Evolutionary conservation across 2,113 vertebrate species (phyloP).

Genomic region (Callipepla californica): DNA sequence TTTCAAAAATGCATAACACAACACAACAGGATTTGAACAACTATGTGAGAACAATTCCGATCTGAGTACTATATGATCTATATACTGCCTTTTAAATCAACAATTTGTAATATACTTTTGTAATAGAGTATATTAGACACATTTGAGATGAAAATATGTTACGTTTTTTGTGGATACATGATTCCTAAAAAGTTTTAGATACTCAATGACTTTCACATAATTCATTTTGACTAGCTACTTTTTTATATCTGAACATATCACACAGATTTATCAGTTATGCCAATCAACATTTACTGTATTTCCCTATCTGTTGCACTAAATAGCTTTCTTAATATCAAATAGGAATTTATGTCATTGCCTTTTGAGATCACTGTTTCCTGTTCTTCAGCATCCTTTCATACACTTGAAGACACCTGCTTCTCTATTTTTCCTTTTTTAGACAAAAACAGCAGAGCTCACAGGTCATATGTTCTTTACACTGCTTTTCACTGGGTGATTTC

Average conservation of each 20-base stretch:
- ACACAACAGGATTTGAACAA: neutral
- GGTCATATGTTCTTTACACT: neutral
- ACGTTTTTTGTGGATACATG: accelerated
- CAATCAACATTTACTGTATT: neutral
- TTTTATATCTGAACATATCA: neutral
- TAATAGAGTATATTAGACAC: neutral
- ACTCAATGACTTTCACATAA: neutral
- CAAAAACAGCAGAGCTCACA: neutral
- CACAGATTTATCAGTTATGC: neutral
- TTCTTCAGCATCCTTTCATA: neutral
- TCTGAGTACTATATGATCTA: neutral
- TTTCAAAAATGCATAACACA: neutral
- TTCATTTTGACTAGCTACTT: neutral
- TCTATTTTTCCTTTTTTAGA: neutral
- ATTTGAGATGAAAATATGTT: neutral
- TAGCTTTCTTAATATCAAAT: neutral
- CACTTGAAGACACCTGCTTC: neutral
- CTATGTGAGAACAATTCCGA: neutral
- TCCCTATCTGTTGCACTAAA: neutral
- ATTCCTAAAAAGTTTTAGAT: neutral
- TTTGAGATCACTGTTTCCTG: neutral
- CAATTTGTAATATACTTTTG: neutral
- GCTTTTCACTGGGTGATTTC: neutral
- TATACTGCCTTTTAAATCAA: neutral
- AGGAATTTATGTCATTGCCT: neutral